Base-by-base conservation (phyloP, 64 coral and sea anemone genomes). In the Montipora sp. region DNA sequence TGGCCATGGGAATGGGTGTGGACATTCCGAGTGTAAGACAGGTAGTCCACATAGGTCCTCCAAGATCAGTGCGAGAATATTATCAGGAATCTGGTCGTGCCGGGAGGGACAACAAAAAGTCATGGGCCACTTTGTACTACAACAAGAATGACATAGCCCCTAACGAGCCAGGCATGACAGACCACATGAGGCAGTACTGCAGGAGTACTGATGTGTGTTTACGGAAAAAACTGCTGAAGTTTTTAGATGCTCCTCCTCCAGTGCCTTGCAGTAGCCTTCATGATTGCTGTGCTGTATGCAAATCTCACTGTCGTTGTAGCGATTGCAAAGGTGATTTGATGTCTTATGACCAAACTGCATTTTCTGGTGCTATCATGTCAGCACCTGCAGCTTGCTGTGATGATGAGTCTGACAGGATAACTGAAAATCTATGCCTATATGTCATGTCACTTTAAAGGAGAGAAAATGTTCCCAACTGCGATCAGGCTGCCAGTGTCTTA, bases 71-170 rank as follows among this genome's bases (percentile, higher is more conserved):
- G 21, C 18, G 83, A 14, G 88, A 95, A n/a, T 95, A 91, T 27
- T 59, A 87, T 10, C 89, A 95, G 47, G 93, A 95, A 87, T 27
- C 91, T 60, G 83, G 89, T 1, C 80, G 89, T 75, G 89, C 48
- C 18, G 83, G 84, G 2, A 79, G 77, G 48, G 89, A 95, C 59
- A 70, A 70, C 14, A 9, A 69, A 18, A 27, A 75, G n/a, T 70
- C 91, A 5, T 27, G 20, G 15, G 91, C 91, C 53, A 78, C 55
- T 10, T 55, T 94, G 13, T 78, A 94, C 80, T 94, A 95, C 49
- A 95, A 91, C 75, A 81, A 88, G 43, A 13, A 75, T 15, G 92
- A 94, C 53, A 94, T 94, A 73, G 92, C 92, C 19, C 16, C 65
- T n/a, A 94, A 83, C 49, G 83, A 83, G 47, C 77, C 78, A 19